A percentile compares a stretch with the other conserved stretches of the same genome.
These are phyloP conservation scores for Podarcis muralis DNA, from an alignment of 2,113 vertebrate genomes.

Conservation along the genomic window DNA sequence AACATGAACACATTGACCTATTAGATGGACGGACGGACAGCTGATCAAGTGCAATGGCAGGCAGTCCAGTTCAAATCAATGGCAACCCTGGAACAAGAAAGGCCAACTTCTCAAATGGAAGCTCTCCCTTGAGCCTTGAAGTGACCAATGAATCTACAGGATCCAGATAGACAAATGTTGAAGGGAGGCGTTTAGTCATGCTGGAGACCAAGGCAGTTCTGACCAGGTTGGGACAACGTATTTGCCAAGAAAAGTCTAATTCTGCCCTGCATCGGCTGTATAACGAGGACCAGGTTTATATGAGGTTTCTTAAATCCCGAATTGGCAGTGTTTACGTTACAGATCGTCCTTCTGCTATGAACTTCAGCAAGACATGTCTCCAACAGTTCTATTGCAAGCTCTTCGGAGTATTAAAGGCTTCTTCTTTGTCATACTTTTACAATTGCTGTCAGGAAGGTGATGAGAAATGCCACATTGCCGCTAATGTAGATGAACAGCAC, in stretches of 20 bases:
- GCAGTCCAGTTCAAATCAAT: neutral
- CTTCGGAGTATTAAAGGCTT: neutral
- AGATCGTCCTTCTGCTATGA: neutral
- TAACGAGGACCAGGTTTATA: neutral
- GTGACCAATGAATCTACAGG: neutral
- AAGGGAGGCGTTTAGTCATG: neutral
- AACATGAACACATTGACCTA: neutral
- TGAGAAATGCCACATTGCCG: conserved; percentile 82
- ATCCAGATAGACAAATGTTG: neutral
- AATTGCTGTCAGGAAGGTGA: conserved; percentile 78
- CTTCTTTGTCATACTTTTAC: conserved; percentile 67
- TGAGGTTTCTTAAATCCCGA: neutral
- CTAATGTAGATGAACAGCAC: conserved; percentile 80
- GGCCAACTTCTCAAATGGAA: neutral
- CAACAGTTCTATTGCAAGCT: neutral
- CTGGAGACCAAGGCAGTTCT: neutral
- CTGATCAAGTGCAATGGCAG: neutral
- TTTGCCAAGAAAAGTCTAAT: neutral
- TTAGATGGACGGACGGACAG: neutral
- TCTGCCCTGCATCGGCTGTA: neutral
- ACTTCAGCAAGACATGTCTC: neutral
- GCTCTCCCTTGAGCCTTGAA: neutral
- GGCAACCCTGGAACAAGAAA: neutral
- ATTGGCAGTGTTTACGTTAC: neutral
- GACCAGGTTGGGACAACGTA: neutral